phyloP scores from a whole-genome alignment of 1,140 invertebrate genomes.

The Zaprionus vittiger region DNA sequence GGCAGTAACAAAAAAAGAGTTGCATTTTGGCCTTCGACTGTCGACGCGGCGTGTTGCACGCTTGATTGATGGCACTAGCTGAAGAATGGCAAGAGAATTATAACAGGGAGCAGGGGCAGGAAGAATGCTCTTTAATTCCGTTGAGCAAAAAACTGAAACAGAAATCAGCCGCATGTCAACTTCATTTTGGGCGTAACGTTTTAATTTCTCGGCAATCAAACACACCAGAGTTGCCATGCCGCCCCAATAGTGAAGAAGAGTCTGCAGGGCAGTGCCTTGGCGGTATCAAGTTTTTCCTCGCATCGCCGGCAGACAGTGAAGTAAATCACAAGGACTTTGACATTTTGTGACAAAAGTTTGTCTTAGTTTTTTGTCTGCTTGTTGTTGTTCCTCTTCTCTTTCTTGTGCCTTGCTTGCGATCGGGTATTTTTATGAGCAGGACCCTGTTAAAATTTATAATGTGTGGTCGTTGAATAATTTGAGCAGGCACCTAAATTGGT shows the following conservation, averaged over 20 bases:
- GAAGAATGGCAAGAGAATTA: background rate
- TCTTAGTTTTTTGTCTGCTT: slow-evolving; percentile 23
- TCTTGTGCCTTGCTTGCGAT: background rate
- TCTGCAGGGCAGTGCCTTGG: background rate
- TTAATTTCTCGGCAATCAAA: slow-evolving; percentile 82
- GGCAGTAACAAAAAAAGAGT: background rate
- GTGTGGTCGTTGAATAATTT: slow-evolving; percentile 83
- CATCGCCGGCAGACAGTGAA: slow-evolving; percentile 45
- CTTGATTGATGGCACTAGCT: slow-evolving; percentile 64
- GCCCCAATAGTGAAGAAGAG: background rate
- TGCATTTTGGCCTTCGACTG: slow-evolving; percentile 52
- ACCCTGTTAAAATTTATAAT: slow-evolving; percentile 77
- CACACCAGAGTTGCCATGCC: slow-evolving; percentile 44
- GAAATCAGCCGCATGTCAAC: slow-evolving; percentile 68
- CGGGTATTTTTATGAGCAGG: slow-evolving; percentile 59
- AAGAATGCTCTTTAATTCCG: slow-evolving; percentile 19
- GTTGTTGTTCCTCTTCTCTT: background rate
- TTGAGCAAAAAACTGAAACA: slow-evolving; percentile 45
- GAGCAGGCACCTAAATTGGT: slow-evolving; percentile 77
- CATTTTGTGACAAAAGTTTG: slow-evolving; percentile 74
- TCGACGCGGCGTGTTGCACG: slow-evolving; percentile 24
- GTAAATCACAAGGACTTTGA: slow-evolving; percentile 76
- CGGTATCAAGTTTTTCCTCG: slow-evolving; percentile 14
- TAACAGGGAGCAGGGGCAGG: background rate
- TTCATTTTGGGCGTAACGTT: slow-evolving; percentile 80